Base-by-base conservation (phyloP, 2,113 vertebrate species). In the Lichenostomus cassidix region DNA sequence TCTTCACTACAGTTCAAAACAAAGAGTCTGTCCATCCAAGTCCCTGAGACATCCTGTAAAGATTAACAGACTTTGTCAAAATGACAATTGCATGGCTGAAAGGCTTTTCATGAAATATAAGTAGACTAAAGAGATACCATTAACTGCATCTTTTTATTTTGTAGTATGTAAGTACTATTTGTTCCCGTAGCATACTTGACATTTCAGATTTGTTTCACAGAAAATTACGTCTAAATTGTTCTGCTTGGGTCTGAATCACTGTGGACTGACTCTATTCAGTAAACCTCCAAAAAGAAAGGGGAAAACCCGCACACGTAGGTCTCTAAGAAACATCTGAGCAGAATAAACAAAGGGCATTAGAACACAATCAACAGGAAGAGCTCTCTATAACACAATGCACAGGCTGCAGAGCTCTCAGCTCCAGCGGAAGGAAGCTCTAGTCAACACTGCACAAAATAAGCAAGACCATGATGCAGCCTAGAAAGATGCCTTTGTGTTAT, bases 341-440 rank as follows among this genome's bases (percentile, higher is more conserved):
- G 95, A 97, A 97, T 97, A 97, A 98, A 97, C 97, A 97, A 96
- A 94, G 82, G 85, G 47, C 94, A 97, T 94, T 90, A 71, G 88
- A 95, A 95, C 82, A 97, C 96, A 98, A 97, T 97, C 97, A 98
- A 97, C 97, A 98, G 97, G 97, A 98, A 97, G 91, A 84, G 89
- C 93, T 92, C 77, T 80, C 42, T 41, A 16, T 67, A 95, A 97
- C 93, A 98, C 97, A 97, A 97, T 97, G 69, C 93, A 80, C 12
- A 8, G 88, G 90, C 91, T 91, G 87, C 84, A 74, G 73, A 89
- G 94, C 86, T 94, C 85, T 70, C 27, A 4, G 68, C 89, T 89
- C 69, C 94, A 95, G 76, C 67, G 95, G 96, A 96, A 97, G 96
- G 96, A 97, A 97, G 96, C 86, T 87, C 90, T 85, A 85, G 47